A percentile compares a stretch with the other conserved stretches of the same genome.
Conservation (phyloP, 2,113 vertebrate species). For the Pedionomus torquatus region DNA sequence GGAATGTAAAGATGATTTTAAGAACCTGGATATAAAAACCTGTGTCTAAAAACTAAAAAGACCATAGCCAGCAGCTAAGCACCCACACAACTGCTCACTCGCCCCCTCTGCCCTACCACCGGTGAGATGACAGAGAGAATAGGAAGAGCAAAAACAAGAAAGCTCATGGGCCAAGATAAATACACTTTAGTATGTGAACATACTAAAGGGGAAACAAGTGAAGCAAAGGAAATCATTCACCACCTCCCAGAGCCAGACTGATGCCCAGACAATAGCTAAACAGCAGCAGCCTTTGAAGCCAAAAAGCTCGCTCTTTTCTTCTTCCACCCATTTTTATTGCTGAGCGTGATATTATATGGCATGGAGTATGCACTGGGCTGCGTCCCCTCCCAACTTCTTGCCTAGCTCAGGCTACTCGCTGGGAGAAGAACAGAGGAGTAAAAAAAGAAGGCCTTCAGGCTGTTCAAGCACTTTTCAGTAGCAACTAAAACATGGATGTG, state of each 20-base stretch:
- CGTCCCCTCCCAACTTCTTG: background rate
- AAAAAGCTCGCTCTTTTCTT: background rate
- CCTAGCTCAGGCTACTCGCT: background rate
- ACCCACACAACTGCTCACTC: background rate
- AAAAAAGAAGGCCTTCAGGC: background rate
- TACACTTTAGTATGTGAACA: background rate
- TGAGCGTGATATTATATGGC: background rate
- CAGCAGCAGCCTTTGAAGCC: background rate
- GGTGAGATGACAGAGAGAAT: background rate
- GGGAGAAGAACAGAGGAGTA: background rate
- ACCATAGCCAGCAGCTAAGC: background rate
- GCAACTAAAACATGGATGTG: background rate
- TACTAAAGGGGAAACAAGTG: background rate
- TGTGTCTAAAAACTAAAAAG: background rate
- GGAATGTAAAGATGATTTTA: background rate
- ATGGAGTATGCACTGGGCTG: background rate
- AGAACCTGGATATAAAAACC: background rate
- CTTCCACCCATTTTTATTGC: background rate
- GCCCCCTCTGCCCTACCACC: background rate
- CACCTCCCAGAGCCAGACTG: background rate
- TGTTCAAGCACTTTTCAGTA: background rate
- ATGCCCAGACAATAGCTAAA: background rate
- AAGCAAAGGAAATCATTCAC: background rate
- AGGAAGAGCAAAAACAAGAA: background rate
- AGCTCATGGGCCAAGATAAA: background rate